Percentiles rank a stretch among this genome's conserved stretches.
These are phyloP conservation scores for Carassius auratus DNA, from an alignment of 2,113 vertebrate genomes.

Conservation along the genomic window DNA sequence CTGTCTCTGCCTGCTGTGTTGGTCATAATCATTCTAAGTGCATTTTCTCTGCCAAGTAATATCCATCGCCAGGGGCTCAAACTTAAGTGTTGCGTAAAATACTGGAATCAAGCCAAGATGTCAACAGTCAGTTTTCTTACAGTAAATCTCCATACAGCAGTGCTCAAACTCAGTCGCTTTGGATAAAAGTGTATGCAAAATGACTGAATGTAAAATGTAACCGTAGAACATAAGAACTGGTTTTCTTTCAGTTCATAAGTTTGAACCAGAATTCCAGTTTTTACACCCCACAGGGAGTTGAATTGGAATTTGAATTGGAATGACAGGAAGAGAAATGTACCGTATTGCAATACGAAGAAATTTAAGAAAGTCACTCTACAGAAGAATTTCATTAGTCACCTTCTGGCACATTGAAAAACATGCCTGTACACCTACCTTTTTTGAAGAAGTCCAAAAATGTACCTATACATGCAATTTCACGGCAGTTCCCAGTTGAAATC, in stretches of 20 bases:
- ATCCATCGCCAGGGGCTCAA: constrained; percentile 35
- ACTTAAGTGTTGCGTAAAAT: constrained; percentile 10
- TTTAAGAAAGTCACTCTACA: neutral
- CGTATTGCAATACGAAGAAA: neutral
- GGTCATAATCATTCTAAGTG: constrained; percentile 44
- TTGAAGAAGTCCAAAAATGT: neutral
- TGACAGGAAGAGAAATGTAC: constrained; percentile 25
- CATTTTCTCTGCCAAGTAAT: constrained; percentile 36
- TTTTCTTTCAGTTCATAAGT: neutral
- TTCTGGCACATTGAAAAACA: neutral
- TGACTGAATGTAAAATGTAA: no score
- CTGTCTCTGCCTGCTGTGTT: constrained; percentile 29
- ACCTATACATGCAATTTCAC: neutral
- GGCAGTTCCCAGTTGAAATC: neutral
- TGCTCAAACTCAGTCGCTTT: neutral
- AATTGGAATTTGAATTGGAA: neutral
- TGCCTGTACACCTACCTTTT: neutral
- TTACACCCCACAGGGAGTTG: neutral
- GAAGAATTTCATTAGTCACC: neutral
- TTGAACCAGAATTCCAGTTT: neutral
- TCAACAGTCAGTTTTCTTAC: neutral
- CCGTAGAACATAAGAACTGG: neutral
- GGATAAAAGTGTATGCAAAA: no score
- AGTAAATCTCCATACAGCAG: neutral
- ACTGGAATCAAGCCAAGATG: constrained; percentile 23